phyloP scores from a whole-genome alignment of 2,888 invertebrate genomes.

The Laothoe populi region DNA sequence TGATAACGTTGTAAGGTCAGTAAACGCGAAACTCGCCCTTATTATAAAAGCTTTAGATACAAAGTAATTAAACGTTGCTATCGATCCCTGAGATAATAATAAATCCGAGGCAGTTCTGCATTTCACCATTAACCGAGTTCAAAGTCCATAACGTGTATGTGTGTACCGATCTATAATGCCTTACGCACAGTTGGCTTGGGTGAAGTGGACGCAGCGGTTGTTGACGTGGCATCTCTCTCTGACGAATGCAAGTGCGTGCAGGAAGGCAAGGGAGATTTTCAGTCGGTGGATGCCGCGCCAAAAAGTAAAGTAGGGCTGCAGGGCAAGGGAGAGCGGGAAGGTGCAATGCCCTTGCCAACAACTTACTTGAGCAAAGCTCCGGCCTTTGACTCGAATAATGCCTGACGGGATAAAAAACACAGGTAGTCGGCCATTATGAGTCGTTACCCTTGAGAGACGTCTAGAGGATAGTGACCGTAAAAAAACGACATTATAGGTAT shows the following conservation, averaged over 20 bases:
- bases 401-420: slow-evolving; percentile 74
- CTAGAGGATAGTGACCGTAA: slow-evolving; percentile 68
- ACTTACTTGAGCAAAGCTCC: slow-evolving; percentile 71
- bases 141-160: slow-evolving; percentile 79
- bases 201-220: slow-evolving; percentile 63
- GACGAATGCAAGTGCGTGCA: slow-evolving; percentile 56
- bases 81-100: slow-evolving; percentile 66
- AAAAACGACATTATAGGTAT: slow-evolving; percentile 33
- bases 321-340: slow-evolving; percentile 81
- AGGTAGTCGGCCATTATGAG: slow-evolving; percentile 77
- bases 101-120: slow-evolving; percentile 60
- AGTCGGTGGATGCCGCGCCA: slow-evolving; percentile 66
- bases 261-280: slow-evolving; percentile 64
- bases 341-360: slow-evolving; percentile 80
- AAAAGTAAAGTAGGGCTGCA: slow-evolving; percentile 82
- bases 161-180: slow-evolving; percentile 66
- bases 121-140: slow-evolving; percentile 78
- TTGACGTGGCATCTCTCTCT: slow-evolving; percentile 77
- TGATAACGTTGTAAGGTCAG: slow-evolving; percentile 29
- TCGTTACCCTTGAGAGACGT: slow-evolving; percentile 78
- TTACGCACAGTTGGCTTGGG: slow-evolving; percentile 75
- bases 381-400: slow-evolving; percentile 75
- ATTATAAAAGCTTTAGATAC: slow-evolving; percentile 45
- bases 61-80: slow-evolving; percentile 51
- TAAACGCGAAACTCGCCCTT: slow-evolving; percentile 46